Evolutionary conservation across 2,888 invertebrate species (phyloP).

Genomic region (Alloscopus bannaensis): DNA sequence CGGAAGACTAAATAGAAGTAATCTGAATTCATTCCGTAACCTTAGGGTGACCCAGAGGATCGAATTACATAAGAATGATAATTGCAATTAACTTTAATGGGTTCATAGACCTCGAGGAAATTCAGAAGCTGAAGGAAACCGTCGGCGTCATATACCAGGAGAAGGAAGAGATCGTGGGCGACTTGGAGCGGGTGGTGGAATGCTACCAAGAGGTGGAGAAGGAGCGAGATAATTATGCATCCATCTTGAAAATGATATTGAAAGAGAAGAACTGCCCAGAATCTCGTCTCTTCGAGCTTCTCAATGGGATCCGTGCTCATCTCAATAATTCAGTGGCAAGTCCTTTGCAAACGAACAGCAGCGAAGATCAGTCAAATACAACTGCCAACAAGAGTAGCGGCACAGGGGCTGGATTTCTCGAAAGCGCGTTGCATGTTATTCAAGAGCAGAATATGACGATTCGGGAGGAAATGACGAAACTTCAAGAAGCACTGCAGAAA

Average conservation of each 20-base stretch:
- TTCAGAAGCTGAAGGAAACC: constrained; percentile 29
- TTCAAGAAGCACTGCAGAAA: constrained; percentile 34
- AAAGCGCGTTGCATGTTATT: constrained; percentile 65
- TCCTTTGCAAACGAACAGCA: not conserved
- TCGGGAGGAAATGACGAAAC: constrained; percentile 59
- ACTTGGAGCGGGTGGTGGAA: constrained; percentile 48
- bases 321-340: constrained; percentile 31
- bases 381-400: not conserved
- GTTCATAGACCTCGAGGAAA: constrained; percentile 35
- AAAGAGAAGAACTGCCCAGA: constrained; percentile 64
- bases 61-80: not conserved
- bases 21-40: too few relatives aligned
- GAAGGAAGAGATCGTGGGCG: constrained; percentile 24
- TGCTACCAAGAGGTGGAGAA: constrained; percentile 55
- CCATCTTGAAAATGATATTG: constrained; percentile 63
- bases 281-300: constrained; percentile 56
- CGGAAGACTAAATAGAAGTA: constrained; percentile 38
- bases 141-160: constrained; percentile 36
- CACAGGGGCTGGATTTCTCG: constrained; percentile 39
- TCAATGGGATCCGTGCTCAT: constrained; percentile 60
- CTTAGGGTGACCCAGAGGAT: too few relatives aligned
- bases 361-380: not conserved
- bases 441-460: constrained; percentile 67
- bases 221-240: constrained; percentile 66
- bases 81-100: too few relatives aligned